A percentile compares a stretch with the other conserved stretches of the same genome.
phyloP scores from a whole-genome alignment of 2,797 vertebrate genomes.

The Scolopax rusticola region DNA sequence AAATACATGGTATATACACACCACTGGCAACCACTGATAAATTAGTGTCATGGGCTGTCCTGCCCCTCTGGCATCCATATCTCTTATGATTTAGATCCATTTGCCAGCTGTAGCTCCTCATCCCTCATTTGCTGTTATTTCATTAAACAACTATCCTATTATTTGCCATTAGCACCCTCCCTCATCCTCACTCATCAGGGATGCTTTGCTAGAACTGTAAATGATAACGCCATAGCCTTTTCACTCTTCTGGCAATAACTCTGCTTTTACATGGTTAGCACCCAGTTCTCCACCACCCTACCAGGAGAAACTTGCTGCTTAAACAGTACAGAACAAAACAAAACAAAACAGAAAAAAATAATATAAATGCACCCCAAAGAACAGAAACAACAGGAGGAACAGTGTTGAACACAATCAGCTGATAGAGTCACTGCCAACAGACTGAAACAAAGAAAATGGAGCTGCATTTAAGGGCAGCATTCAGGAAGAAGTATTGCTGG shows the following conservation, averaged over 20 bases:
- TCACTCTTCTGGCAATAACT: background rate
- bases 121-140: background rate
- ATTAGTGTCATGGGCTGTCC: background rate
- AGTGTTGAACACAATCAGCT: background rate
- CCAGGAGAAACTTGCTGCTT: background rate
- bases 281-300: background rate
- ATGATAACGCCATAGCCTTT: background rate
- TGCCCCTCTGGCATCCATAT: background rate
- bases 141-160: background rate
- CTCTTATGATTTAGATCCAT: background rate
- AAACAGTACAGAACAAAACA: background rate
- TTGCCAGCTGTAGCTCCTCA: background rate
- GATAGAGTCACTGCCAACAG: background rate
- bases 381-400: background rate
- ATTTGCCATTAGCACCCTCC: background rate
- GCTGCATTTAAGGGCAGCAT: background rate
- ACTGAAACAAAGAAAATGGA: background rate
- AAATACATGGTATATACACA: background rate
- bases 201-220: background rate
- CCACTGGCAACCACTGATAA: background rate
- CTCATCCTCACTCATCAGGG: fast-evolving
- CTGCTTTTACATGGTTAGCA: background rate
- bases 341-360: no score
- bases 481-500: background rate
- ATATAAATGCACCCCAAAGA: background rate